phyloP scores from a whole-genome alignment of 2,113 vertebrate species.

The Nothobranchius furzeri region DNA sequence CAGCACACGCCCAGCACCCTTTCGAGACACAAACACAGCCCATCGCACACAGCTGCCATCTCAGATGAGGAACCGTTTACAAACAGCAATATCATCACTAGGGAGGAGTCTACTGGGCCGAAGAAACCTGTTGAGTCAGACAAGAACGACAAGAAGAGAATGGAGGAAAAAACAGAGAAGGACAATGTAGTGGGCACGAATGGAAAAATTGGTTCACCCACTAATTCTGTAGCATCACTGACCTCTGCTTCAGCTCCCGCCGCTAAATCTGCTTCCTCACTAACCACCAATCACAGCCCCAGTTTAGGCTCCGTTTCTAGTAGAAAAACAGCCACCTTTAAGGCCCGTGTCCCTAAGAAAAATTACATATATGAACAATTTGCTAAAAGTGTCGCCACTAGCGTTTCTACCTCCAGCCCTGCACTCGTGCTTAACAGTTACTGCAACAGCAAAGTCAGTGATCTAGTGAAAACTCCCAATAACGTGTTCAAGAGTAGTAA shows the following conservation, averaged over 20 bases:
- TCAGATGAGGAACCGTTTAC: conserved; percentile 58
- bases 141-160: conserved; percentile 55
- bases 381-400: conserved; percentile 55
- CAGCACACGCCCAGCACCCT: conserved; percentile 57
- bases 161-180: conserved; percentile 64
- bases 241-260: conserved; percentile 54
- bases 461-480: conserved; percentile 41
- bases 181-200: conserved; percentile 51
- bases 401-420: conserved; percentile 64
- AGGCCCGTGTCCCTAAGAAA: conserved; percentile 88
- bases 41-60: conserved; percentile 43
- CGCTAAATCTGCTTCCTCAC: conserved; percentile 46
- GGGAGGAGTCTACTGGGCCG: conserved; percentile 70
- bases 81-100: conserved; percentile 53
- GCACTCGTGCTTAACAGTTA: conserved; percentile 58
- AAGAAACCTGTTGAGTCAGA: conserved; percentile 62
- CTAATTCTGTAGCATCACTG: conserved; percentile 47
- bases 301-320: conserved; percentile 76
- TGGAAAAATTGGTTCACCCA: conserved; percentile 42
- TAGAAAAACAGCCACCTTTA: conserved; percentile 91
- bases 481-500: conserved; percentile 54
- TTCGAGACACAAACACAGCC: conserved; percentile 60
- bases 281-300: conserved; percentile 65
- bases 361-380: conserved; percentile 87
- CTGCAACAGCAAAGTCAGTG: conserved; percentile 54